Evolutionary conservation across 2,888 invertebrate species (phyloP).

Genomic region (Acrocyrtus sp.): DNA sequence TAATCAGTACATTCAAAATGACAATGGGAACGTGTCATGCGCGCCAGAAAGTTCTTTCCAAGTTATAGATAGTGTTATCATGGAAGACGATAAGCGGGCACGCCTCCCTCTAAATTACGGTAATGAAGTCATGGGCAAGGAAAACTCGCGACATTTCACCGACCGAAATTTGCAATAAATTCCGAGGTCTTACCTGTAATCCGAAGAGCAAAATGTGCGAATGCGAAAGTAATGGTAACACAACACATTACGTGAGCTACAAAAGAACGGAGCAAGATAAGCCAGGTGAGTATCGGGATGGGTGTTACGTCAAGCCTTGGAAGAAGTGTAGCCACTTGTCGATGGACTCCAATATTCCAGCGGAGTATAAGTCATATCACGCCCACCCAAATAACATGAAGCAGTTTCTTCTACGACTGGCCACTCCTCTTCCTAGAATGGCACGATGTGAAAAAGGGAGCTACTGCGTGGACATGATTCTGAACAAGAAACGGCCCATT

Average conservation of each 20-base stretch:
- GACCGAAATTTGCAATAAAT: conserved; percentile 20
- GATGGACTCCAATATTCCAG: neutral
- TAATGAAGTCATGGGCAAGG: neutral
- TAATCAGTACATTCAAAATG: conserved; percentile 11
- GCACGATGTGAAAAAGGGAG: conserved; percentile 18
- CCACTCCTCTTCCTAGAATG: conserved; percentile 12
- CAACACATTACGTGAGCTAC: neutral
- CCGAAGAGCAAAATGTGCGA: neutral
- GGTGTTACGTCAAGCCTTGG: conserved; percentile 31
- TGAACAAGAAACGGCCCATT: conserved; percentile 16
- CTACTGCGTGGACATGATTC: conserved; percentile 21
- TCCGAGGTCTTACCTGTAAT: conserved; percentile 15
- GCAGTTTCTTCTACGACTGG: conserved; percentile 15
- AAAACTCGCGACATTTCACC: conserved; percentile 11
- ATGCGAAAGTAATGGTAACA: conserved; percentile 13
- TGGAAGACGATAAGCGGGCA: neutral
- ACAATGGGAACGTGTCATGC: conserved; percentile 1
- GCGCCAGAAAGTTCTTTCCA: conserved; percentile 13
- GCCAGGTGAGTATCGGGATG: conserved; percentile 2
- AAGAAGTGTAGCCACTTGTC: conserved; percentile 3
- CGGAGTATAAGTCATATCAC: conserved; percentile 17
- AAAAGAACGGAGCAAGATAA: neutral
- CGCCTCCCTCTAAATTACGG: neutral
- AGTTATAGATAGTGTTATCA: neutral
- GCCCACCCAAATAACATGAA: conserved; percentile 16